Conservation (phyloP, 2,797 vertebrate genomes). For the Choloepus didactylus region DNA sequence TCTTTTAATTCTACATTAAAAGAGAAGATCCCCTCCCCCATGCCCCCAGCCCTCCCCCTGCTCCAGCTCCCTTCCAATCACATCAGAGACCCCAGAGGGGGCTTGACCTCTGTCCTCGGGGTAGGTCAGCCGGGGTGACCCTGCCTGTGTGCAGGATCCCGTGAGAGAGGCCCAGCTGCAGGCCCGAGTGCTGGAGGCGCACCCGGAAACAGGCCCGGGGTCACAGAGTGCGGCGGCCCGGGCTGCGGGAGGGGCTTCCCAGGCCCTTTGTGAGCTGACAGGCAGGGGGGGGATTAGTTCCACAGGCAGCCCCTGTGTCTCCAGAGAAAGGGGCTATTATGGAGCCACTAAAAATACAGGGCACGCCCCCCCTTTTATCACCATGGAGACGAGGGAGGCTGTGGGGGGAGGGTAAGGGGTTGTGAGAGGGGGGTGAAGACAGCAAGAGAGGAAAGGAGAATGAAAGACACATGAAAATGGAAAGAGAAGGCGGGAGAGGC, state of each 20-base stretch:
- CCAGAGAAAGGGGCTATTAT: constrained; percentile 86
- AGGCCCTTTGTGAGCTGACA: constrained; percentile 80
- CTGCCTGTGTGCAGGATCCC: constrained; percentile 78
- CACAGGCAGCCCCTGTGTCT: constrained; percentile 81
- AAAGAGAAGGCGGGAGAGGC: neutral
- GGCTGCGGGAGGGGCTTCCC: constrained; percentile 79
- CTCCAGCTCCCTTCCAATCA: constrained; percentile 79
- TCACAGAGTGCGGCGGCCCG: constrained; percentile 71
- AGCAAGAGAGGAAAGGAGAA: neutral
- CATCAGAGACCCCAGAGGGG: constrained; percentile 79
- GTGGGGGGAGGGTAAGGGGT: neutral
- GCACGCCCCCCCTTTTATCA: constrained; percentile 74
- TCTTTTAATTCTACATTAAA: constrained; percentile 86
- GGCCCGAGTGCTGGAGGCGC: constrained; percentile 81
- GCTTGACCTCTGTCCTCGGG: constrained; percentile 87
- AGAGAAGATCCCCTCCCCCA: neutral
- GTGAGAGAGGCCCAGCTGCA: constrained; percentile 89
- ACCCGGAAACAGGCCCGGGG: constrained; percentile 80
- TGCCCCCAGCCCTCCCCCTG: neutral
- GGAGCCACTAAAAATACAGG: constrained; percentile 76
- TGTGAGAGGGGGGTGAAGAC: neutral
- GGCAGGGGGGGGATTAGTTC: constrained; percentile 84
- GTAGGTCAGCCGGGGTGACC: constrained; percentile 89
- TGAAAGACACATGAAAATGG: constrained; percentile 11
- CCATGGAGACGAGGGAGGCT: constrained; percentile 79